phyloP scores from a whole-genome alignment of 2,797 vertebrate genomes.

The Lepilemur ruficaudatus region DNA sequence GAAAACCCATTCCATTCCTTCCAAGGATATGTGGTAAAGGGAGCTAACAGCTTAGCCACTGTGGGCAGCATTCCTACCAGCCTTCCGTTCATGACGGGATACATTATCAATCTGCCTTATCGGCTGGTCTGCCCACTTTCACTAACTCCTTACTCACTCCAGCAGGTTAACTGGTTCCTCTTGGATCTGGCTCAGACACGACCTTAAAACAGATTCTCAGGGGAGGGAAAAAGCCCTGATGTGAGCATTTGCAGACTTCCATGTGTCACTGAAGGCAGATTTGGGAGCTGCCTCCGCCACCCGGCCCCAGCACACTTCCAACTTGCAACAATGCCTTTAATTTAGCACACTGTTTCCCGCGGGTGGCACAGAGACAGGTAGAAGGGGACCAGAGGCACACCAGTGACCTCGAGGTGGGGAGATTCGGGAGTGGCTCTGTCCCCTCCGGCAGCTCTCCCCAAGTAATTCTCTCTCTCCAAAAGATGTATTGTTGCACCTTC shows the following conservation, averaged over 20 bases:
- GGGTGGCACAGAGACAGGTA: neutral
- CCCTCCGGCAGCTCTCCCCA: neutral
- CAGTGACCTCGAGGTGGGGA: neutral
- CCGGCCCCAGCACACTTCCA: neutral
- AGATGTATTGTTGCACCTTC: neutral
- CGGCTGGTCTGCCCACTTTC: neutral
- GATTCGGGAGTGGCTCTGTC: neutral
- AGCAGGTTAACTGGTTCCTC: conserved; percentile 12
- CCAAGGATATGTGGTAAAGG: neutral
- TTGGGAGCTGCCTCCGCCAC: neutral
- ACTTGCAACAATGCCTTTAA: neutral
- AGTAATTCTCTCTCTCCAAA: neutral
- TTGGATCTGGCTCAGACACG: neutral
- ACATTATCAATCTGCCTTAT: neutral
- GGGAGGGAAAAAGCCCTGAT: too few relatives aligned
- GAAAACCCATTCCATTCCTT: neutral
- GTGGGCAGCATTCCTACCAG: neutral
- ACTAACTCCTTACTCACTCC: neutral
- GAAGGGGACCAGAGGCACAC: fast-evolving
- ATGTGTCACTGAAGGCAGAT: neutral
- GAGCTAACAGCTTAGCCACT: neutral
- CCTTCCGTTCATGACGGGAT: neutral
- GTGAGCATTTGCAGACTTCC: neutral
- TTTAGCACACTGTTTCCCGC: neutral
- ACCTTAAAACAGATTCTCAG: neutral